Evolutionary conservation across 2,888 invertebrate genomes (phyloP).

Genomic region (Athalia cordata): DNA sequence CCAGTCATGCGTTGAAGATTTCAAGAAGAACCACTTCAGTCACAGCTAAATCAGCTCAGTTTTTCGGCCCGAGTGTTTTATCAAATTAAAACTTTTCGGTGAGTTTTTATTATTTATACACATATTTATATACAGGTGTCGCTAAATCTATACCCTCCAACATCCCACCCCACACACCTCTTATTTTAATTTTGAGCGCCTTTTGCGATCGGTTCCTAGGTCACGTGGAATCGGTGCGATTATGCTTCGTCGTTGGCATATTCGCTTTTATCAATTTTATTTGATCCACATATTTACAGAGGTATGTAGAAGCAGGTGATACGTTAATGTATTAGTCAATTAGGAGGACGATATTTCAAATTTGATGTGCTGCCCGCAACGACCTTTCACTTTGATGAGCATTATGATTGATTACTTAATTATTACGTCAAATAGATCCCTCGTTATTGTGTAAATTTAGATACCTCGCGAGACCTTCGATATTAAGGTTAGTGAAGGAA

Average conservation of each 20-base stretch:
- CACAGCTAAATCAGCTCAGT: conserved; percentile 13
- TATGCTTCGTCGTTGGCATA: no score
- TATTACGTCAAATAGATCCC: conserved; percentile 7
- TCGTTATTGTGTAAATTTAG: conserved; percentile 6
- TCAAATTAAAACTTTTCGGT: conserved; percentile 34
- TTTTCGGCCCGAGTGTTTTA: conserved; percentile 13
- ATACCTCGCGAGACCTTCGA: not conserved
- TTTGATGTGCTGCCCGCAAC: conserved; percentile 2
- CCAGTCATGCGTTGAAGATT: conserved; percentile 44
- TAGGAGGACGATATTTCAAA: not conserved
- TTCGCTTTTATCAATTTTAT: no score
- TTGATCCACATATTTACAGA: no score
- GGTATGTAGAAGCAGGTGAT: no score
- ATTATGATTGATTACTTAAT: not conserved
- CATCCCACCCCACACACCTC: not conserved
- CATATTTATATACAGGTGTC: not conserved
- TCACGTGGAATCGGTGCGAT: no score
- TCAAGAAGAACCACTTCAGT: conserved; percentile 34
- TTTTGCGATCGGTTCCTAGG: not conserved
- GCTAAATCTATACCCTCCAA: not conserved
- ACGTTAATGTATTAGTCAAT: conserved; percentile 1
- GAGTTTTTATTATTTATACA: conserved; percentile 14
- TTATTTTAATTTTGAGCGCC: not conserved
- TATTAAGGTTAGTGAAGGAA: no score
- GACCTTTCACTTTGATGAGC: conserved; percentile 21